Evolutionary conservation across 1,140 invertebrate genomes (phyloP), one percentile per base, ranked within the genome.

Genomic region (Drosophila pruinosa): DNA sequence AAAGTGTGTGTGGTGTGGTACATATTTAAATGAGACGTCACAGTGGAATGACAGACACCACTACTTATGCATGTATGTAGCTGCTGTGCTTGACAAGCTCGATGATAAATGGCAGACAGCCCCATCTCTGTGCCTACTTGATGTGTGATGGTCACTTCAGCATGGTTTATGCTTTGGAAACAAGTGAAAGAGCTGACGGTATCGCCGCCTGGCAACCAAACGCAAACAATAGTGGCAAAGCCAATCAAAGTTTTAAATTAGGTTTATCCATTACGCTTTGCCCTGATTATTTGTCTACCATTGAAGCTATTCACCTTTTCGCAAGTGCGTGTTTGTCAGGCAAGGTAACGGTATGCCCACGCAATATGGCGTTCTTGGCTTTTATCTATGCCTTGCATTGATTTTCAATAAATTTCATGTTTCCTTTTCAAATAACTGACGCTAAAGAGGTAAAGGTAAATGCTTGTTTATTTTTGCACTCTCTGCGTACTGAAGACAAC

Each of bases 341-440:
- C 65, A 26, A 54, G 12, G 15, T 17, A 17, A 56, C n/a, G 21
- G 8, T 6, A 26, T 28, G 19, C 68, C 52, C 34, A 54, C 28
- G 28, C 28, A 24, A 61, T 19, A 12, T 10, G 17, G 48, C 47
- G 34, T 22, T 62, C 24, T 34, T 50, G 19, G 38, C 24, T 48
- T 39, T 43, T 57, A n/a, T 28, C n/a, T 54, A 38, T 21, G 21
- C 14, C 59, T 21, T 63, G 34, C 57, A 72, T 72, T 68, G 70
- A 68, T 72, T 72, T 69, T 61, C 56, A 56, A 62, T 62, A 61
- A 56, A 62, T 59, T 67, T 36, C 17, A 57, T 70, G 41, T 56
- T 39, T 53, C 4, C n/a, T 31, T 10, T 19, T 19, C 10, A 17
- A 22, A 34, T 34, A 45, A 68, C 14, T 45, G 45, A 59, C 17